Evolutionary conservation across 2,113 vertebrate species (phyloP).

Genomic region (Promerops cafer): DNA sequence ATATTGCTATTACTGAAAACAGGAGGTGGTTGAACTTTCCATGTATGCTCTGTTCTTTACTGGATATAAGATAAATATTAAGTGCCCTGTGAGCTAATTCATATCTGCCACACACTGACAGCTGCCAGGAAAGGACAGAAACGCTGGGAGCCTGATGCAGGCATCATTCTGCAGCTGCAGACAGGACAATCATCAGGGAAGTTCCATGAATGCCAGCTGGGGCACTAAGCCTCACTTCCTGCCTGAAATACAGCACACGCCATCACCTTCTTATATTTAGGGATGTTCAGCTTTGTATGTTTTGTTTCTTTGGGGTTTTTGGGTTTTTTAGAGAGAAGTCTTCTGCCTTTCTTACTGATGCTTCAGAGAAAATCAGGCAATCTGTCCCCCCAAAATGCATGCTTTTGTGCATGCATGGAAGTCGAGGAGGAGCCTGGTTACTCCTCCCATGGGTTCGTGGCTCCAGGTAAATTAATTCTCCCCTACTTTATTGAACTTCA

Average conservation of each 20-base stretch:
- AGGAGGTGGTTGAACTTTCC: not conserved
- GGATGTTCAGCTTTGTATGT: not conserved
- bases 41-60: not conserved
- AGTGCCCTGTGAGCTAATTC: not conserved
- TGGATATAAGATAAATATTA: not conserved
- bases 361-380: not conserved
- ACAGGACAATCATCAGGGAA: not conserved
- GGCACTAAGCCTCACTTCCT: not conserved
- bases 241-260: not conserved
- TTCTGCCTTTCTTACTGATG: not conserved
- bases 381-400: rapidly evolving
- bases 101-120: not conserved
- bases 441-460: not conserved
- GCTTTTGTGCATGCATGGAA: not conserved
- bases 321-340: not conserved
- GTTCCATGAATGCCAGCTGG: not conserved
- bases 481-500: not conserved
- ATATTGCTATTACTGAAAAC: not conserved
- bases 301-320: not conserved
- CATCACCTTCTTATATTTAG: not conserved
- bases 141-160: not conserved
- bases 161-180: not conserved
- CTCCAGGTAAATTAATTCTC: not conserved
- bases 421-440: not conserved
- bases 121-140: not conserved